Evolutionary conservation across 1,140 invertebrate species (phyloP).

Genomic region (Drosophila quadrilineata): DNA sequence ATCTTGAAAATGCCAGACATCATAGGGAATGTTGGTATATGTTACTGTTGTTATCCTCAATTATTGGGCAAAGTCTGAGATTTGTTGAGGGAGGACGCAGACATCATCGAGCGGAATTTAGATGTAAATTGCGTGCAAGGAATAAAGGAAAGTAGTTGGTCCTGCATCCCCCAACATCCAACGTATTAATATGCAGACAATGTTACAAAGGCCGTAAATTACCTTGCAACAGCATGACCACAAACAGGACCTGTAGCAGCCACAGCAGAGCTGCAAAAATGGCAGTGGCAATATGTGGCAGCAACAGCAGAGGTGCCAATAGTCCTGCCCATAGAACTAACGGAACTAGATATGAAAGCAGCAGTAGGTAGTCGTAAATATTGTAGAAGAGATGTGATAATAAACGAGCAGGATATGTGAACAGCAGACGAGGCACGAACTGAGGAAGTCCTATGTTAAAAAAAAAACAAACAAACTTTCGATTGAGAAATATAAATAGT

Average conservation of each 20-base stretch:
- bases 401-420: no score
- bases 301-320: not conserved
- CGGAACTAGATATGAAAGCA: no score
- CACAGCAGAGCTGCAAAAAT: conserved; percentile 10
- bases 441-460: no score
- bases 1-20: conserved; percentile 11
- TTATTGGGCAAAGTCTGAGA: conserved; percentile 33
- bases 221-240: conserved; percentile 51
- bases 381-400: no score
- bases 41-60: no score
- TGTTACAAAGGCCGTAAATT: conserved; percentile 59
- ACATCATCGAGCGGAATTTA: conserved; percentile 19
- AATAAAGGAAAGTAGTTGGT: conserved; percentile 24
- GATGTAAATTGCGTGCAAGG: conserved; percentile 26
- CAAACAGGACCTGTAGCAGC: conserved; percentile 20
- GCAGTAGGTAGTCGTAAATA: no score
- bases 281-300: not conserved
- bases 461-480: no score
- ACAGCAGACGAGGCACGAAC: no score
- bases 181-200: conserved; percentile 73
- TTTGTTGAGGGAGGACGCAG: conserved; percentile 31
- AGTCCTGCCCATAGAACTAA: no score
- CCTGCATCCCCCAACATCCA: no score
- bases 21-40: no score
- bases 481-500: no score